A percentile compares a stretch with the other conserved stretches of the same genome.
Evolutionary conservation across 2,888 invertebrate species (phyloP).

Genomic region (Drosophila mimetica): DNA sequence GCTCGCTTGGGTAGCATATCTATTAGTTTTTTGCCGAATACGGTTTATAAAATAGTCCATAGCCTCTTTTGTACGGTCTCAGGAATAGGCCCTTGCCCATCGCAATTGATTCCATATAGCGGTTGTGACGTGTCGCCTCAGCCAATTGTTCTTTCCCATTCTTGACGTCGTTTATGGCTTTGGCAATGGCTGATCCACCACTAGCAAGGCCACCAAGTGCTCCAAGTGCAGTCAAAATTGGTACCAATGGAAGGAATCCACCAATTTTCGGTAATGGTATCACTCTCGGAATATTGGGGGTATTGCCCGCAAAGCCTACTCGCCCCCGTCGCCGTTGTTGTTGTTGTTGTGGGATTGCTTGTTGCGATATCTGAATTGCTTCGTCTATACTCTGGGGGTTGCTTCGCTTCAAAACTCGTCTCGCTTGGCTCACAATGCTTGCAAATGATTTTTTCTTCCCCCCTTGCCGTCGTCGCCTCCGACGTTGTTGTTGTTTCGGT

Average conservation of each 20-base stretch:
- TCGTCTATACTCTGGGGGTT: not conserved
- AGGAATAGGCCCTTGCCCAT: not conserved
- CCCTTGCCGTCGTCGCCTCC: too few species aligned
- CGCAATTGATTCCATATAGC: not conserved
- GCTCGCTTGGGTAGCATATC: too few species aligned
- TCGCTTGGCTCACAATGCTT: not conserved
- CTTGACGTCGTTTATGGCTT: not conserved
- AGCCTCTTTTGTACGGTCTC: not conserved
- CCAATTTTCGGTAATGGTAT: not conserved
- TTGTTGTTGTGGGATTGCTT: not conserved
- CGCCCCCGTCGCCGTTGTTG: too few species aligned
- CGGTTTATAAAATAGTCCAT: not conserved
- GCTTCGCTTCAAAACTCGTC: not conserved
- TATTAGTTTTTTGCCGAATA: too few species aligned
- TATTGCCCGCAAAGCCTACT: too few species aligned
- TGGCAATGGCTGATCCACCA: not conserved
- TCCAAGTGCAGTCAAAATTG: not conserved
- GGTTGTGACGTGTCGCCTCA: not conserved
- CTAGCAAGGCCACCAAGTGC: not conserved
- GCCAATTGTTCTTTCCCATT: not conserved
- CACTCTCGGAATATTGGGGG: not conserved
- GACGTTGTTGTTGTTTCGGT: too few species aligned
- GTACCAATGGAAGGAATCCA: not conserved
- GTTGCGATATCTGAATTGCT: not conserved
- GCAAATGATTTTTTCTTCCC: not conserved